A percentile compares a stretch with the other conserved stretches of the same genome.
Evolutionary conservation across 2,797 vertebrate species (phyloP).

Genomic region (Pogoniulus pusillus): DNA sequence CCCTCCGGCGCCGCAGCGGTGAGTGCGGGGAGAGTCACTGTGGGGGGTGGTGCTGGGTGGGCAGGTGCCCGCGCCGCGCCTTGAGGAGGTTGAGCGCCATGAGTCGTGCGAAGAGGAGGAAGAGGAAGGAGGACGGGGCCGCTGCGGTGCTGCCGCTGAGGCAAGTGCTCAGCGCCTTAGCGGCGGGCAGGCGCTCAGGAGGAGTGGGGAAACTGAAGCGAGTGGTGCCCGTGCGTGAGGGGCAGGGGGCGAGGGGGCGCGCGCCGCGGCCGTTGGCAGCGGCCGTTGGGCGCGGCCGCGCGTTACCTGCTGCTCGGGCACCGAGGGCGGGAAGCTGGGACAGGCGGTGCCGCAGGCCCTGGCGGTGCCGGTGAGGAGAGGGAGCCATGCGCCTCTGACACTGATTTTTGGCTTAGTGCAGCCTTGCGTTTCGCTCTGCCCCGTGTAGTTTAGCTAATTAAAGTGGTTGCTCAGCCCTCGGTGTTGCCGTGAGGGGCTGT

Average conservation of each 20-base stretch:
- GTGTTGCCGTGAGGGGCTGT: neutral
- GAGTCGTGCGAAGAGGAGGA: neutral
- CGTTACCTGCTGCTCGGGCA: neutral
- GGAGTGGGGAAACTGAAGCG: neutral
- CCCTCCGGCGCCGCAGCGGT: neutral
- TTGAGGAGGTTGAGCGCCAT: neutral
- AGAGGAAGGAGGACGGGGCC: neutral
- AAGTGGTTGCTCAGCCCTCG: neutral
- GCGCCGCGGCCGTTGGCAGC: too few relatives aligned
- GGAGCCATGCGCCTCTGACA: neutral
- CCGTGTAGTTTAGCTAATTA: rapidly evolving
- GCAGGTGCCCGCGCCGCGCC: neutral
- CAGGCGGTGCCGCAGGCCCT: neutral
- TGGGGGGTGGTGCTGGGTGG: neutral
- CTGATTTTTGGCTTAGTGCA: neutral
- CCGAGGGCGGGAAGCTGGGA: neutral
- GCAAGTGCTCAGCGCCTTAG: neutral
- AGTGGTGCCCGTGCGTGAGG: neutral
- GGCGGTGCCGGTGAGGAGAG: neutral
- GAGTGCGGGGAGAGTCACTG: neutral
- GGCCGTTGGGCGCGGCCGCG: neutral
- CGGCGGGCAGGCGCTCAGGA: neutral
- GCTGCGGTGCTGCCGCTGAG: neutral
- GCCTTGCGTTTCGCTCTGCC: neutral
- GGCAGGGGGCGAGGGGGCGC: neutral